Evolutionary conservation across 1,140 invertebrate species (phyloP), one percentile per base, ranked within the genome.

Genomic region (Pristionchus pacificus): DNA sequence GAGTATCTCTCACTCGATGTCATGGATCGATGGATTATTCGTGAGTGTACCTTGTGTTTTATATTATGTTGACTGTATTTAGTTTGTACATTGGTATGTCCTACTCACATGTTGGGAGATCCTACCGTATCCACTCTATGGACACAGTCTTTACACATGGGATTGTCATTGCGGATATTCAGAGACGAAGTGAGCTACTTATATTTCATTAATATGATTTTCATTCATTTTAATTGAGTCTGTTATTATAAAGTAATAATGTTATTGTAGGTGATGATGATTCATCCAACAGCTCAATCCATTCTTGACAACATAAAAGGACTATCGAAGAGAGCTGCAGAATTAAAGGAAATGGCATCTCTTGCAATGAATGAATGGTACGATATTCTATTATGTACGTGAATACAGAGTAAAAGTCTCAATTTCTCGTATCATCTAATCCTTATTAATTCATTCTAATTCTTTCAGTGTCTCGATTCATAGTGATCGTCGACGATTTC

Each of bases 301-400:
- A 97, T 92, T 83, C 97, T 98, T 85, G 96, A 99, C 83, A 88
- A 90, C 6, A 90, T 97, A 29, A 98, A 98, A 87, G 93, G 94
- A 80, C 86, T 77, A 71, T 31, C 27, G 25, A 81, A 82, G 66
- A 67, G 69, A 38, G 31, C 77, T 14, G 27, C 63, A 49, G 79
- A 84, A 32, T 55, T 83, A 60, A 83, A 84, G 49, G 79, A 83
- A 27, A 33, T 38, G 19, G 38, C 68, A 49, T 62, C 60, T 19
- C 60, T 75, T 31, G 70, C 77, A 28, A 58, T 80, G 30, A 79
- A 83, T 59, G 74, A 49, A 19, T 10, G 38, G 38, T 49, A 49
- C 38, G 59, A 61, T 58, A 64, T 30, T 57, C 38, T 60, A 60
- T 73, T 49, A 2, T 29, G 32, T 74, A 38, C 6, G 10, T 66